A percentile compares a stretch with the other conserved stretches of the same genome.
These are phyloP conservation scores for Plebejus argus DNA, from an alignment of 2,888 invertebrate species.

Conservation along the genomic window DNA sequence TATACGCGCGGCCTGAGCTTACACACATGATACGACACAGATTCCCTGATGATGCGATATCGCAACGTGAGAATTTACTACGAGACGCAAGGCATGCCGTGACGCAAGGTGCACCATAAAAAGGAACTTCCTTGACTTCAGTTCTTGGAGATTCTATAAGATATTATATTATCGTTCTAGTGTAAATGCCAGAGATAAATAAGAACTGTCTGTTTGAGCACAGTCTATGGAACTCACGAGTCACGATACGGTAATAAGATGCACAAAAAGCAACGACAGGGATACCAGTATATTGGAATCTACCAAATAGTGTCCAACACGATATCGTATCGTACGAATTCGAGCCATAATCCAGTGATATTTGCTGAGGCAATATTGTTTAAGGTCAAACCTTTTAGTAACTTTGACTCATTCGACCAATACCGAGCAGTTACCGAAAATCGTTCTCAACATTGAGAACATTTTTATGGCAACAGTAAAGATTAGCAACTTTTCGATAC, in stretches of 20 bases:
- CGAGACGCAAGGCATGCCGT: background rate
- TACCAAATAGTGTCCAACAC: background rate
- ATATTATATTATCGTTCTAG: too few relatives aligned
- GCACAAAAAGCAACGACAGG: too few relatives aligned
- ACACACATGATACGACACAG: background rate
- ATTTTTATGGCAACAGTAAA: constrained; percentile 15
- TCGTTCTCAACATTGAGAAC: background rate
- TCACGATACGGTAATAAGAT: too few relatives aligned
- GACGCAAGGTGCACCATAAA: background rate
- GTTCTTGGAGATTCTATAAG: too few relatives aligned
- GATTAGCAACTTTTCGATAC: background rate
- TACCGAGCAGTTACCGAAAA: constrained; percentile 18
- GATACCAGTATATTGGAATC: too few relatives aligned
- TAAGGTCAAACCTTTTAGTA: constrained; percentile 31
- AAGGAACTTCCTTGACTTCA: background rate
- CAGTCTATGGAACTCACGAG: too few relatives aligned
- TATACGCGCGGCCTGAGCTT: background rate
- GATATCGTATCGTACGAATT: background rate
- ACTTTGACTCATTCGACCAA: constrained; percentile 25
- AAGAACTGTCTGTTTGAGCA: too few relatives aligned
- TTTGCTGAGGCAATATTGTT: constrained; percentile 16
- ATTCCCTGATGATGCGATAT: background rate
- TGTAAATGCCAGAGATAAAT: too few relatives aligned
- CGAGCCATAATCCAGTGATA: constrained; percentile 20
- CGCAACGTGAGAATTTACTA: background rate